A percentile compares a stretch with the other conserved stretches of the same genome.
Conservation (phyloP, 2,113 vertebrate species). For the Cygnus atratus region DNA sequence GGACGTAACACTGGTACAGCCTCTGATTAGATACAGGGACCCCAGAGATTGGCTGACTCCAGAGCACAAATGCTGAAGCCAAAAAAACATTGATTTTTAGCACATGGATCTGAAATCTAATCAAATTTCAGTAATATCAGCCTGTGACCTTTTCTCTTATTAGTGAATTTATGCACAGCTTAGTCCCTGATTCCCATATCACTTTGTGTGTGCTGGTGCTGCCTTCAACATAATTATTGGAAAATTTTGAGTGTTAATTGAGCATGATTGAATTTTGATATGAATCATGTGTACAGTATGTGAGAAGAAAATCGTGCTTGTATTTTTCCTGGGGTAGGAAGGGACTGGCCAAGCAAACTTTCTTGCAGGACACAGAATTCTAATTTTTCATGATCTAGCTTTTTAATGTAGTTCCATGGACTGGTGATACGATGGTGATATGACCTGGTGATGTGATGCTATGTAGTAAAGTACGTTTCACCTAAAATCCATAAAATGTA, state of each 20-base stretch:
- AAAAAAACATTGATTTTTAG: slow-evolving; percentile 76
- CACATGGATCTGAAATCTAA: slow-evolving; percentile 70
- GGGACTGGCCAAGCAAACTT: neutral
- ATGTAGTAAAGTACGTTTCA: neutral
- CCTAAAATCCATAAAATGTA: slow-evolving; percentile 7
- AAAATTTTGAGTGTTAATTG: slow-evolving; percentile 69
- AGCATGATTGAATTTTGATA: slow-evolving; percentile 70
- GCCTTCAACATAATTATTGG: slow-evolving; percentile 68
- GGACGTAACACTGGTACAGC: slow-evolving; percentile 11
- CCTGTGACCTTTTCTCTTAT: slow-evolving; percentile 78
- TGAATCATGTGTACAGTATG: neutral
- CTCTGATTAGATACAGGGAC: slow-evolving; percentile 7
- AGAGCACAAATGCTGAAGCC: slow-evolving; percentile 49
- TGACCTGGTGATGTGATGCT: neutral
- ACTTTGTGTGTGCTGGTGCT: slow-evolving; percentile 42
- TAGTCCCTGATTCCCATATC: slow-evolving; percentile 59
- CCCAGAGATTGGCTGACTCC: slow-evolving; percentile 41
- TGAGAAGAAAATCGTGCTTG: neutral
- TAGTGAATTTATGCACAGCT: slow-evolving; percentile 74
- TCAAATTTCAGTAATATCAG: slow-evolving; percentile 78
- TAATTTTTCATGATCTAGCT: neutral
- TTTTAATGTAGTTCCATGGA: neutral
- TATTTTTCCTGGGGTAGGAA: neutral
- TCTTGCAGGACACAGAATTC: neutral
- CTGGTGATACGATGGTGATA: neutral